Evolutionary conservation across 2,797 vertebrate species (phyloP), one percentile per base, ranked within the genome.

Genomic region (Thalassophryne amazonica): DNA sequence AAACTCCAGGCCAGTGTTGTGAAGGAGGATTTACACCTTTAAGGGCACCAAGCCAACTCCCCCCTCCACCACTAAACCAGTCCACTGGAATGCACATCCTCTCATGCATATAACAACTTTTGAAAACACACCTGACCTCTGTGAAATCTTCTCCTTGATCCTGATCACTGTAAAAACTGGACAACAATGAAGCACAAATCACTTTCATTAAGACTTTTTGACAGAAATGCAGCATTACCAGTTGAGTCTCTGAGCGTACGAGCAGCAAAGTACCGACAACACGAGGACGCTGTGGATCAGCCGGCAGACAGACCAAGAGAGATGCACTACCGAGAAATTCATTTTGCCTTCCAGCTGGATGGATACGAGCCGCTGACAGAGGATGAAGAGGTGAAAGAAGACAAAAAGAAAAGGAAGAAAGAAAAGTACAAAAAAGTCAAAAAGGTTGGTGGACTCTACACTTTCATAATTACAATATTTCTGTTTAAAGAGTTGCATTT

Each of bases 351-450:
- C 33, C 69, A 90, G 31, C 80, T 90, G 0, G 91, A 89, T 57
- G 78, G 60, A 37, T 94, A 94, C 40, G 78, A 93, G 45, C 90
- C 79, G 0, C 76, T 95, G 69, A 34, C 62, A 1, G 86, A 91
- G 3, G 72, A 80, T 3, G 69, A 78, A 6, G 60, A 21, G 37
- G 41, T 38, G 3, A 73, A 72, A 40, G 81, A 86, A n/a, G 84
- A 87, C 57, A 86, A 63, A 57, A 85, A 81, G 46, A 81, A 62
- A 21, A 81, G 53, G 37, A 90, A 76, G 72, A 90, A 90, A 50
- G 88, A 91, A 60, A 92, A 80, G 57, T 86, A 84, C 60, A 89
- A 91, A 75, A 94, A 93, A 80, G 93, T 92, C 5, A 89, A 87
- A 60, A 94, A 95, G 94, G 95, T 97, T 62, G 21, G 78, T 83